phyloP scores from a whole-genome alignment of 2,888 invertebrate genomes.

The Drosophila fulvimacula region DNA sequence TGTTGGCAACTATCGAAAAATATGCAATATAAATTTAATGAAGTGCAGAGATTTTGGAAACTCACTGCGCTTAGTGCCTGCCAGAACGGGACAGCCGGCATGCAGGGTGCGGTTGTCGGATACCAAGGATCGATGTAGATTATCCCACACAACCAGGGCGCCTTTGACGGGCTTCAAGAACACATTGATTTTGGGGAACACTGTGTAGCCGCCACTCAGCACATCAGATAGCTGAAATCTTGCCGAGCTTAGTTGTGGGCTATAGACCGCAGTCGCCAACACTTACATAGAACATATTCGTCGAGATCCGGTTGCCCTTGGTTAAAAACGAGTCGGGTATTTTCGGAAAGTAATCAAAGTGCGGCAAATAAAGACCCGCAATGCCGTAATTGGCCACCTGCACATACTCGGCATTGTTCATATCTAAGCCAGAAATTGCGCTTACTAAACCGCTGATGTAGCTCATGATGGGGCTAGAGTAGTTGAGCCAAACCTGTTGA shows the following conservation, averaged over 20 bases:
- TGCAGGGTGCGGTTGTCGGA: slow-evolving; percentile 94
- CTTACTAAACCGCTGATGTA: slow-evolving; percentile 76
- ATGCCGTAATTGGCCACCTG: slow-evolving; percentile 99
- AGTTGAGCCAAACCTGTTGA: slow-evolving; percentile 70
- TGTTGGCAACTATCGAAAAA: slow-evolving; percentile 89
- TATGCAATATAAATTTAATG: background rate
- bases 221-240: slow-evolving; percentile 94
- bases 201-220: slow-evolving; percentile 98
- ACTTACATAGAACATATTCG: slow-evolving; percentile 97
- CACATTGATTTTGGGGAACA: slow-evolving; percentile 94
- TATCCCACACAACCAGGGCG: slow-evolving; percentile 96
- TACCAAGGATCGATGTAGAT: slow-evolving; percentile 93
- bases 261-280: too few species aligned
- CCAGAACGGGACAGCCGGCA: slow-evolving; percentile 97
- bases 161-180: slow-evolving; percentile 95
- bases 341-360: slow-evolving; percentile 92
- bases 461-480: slow-evolving; percentile 38
- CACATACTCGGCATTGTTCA: slow-evolving; percentile 94
- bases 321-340: rapidly evolving
- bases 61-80: slow-evolving; percentile 97
- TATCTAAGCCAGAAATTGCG: slow-evolving; percentile 93
- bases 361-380: slow-evolving; percentile 98
- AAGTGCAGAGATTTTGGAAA: background rate
- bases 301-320: slow-evolving; percentile 92
- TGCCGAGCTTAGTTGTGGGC: background rate